phyloP scores from a whole-genome alignment of 2,797 vertebrate genomes.

The Myotis vivesi region DNA sequence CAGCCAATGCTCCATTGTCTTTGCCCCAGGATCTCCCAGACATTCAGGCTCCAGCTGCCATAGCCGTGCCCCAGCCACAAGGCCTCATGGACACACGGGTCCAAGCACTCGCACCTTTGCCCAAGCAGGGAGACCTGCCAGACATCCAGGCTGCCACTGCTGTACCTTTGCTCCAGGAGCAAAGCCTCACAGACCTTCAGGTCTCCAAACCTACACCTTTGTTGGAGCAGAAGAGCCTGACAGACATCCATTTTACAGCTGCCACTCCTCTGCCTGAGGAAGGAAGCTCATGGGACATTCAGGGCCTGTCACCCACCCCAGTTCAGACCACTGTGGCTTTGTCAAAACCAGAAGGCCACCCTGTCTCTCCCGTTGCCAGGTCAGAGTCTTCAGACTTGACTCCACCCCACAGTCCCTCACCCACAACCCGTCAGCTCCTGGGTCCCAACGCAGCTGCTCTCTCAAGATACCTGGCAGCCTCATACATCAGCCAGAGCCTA shows the following conservation, averaged over 20 bases:
- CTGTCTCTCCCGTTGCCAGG: background rate
- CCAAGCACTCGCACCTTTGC: background rate
- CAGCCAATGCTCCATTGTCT: fast-evolving
- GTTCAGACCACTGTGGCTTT: background rate
- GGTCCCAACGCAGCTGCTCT: constrained; percentile 82
- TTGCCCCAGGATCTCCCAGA: background rate
- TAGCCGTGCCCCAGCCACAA: background rate
- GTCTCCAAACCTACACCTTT: background rate
- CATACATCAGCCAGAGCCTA: constrained; percentile 90
- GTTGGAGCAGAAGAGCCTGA: background rate
- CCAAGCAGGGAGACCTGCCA: background rate
- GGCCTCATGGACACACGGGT: background rate
- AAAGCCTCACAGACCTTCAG: background rate
- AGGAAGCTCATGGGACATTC: background rate
- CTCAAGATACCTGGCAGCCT: constrained; percentile 88
- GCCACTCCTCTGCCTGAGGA: background rate
- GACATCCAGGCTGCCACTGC: background rate
- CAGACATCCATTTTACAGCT: fast-evolving
- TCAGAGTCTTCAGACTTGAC: constrained; percentile 52
- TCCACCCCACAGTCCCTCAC: constrained; percentile 52
- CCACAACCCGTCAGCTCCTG: constrained; percentile 68
- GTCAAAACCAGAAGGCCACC: constrained; percentile 15
- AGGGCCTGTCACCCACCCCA: background rate
- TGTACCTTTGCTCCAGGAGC: background rate
- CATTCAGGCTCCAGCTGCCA: background rate